Percentiles rank a stretch among this genome's conserved stretches.
Evolutionary conservation across 2,797 vertebrate species (phyloP).

Genomic region (Brachymystax lenok): DNA sequence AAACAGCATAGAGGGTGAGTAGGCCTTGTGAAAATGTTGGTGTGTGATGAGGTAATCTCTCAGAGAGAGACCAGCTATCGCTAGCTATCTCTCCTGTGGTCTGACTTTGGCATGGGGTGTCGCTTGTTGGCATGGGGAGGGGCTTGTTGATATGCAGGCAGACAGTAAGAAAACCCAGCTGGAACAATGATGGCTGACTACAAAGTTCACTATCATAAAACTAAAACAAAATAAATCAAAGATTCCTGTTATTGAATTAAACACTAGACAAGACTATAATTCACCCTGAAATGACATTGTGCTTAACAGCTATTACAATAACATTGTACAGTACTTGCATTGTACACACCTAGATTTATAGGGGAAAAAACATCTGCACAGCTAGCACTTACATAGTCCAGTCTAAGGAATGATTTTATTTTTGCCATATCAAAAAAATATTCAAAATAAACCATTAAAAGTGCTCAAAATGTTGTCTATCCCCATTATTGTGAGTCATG

Average conservation of each 20-base stretch:
- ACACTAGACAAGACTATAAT: not conserved
- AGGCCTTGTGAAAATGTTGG: not conserved
- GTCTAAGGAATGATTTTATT: too few species aligned
- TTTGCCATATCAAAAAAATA: not conserved
- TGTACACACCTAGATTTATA: not conserved
- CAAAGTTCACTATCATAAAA: not conserved
- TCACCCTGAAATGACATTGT: not conserved
- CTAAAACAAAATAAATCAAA: not conserved
- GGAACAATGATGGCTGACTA: not conserved
- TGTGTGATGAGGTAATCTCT: slow-evolving; percentile 1
- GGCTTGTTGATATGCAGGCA: slow-evolving; percentile 27
- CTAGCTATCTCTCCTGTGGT: slow-evolving; percentile 1
- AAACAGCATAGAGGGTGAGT: not conserved
- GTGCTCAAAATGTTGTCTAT: not conserved
- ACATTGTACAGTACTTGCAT: not conserved
- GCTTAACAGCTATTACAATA: not conserved
- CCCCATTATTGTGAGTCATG: not conserved
- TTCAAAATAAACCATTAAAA: not conserved
- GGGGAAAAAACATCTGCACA: not conserved
- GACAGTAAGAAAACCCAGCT: slow-evolving; percentile 10
- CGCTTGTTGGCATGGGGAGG: slow-evolving; percentile 22
- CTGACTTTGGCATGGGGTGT: slow-evolving; percentile 28
- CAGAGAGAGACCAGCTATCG: slow-evolving; percentile 10
- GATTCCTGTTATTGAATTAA: not conserved
- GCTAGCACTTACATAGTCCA: too few species aligned